Conservation (phyloP, 2,113 vertebrate species). For the Platanista minor region DNA sequence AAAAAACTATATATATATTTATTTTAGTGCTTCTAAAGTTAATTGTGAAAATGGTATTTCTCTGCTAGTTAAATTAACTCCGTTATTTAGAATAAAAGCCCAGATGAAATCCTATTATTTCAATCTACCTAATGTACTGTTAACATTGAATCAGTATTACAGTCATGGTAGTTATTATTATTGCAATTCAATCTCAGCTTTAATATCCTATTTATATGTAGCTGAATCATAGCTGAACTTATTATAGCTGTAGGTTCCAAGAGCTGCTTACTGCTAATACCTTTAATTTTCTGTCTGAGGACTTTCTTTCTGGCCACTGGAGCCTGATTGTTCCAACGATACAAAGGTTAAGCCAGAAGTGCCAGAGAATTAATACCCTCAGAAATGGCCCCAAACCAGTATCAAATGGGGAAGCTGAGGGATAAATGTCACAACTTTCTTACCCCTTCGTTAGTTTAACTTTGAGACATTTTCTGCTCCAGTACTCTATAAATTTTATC, state of each 20-base stretch:
- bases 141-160: background rate
- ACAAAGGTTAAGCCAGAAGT: background rate
- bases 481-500: background rate
- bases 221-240: background rate
- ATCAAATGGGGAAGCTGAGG: background rate
- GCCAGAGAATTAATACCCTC: background rate
- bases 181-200: background rate
- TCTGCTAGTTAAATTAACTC: background rate
- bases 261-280: background rate
- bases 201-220: background rate
- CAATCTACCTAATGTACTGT: background rate
- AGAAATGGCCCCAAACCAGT: background rate
- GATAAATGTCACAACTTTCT: background rate
- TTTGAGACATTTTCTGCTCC: background rate
- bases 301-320: background rate
- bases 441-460: background rate
- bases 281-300: background rate
- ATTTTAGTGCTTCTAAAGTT: constrained; percentile 21
- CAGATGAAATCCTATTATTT: background rate
- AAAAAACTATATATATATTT: background rate
- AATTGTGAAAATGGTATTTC: constrained; percentile 24
- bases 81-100: constrained; percentile 24
- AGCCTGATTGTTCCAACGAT: background rate
- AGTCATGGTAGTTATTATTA: background rate
- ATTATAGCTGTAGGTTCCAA: background rate